Conservation (phyloP, 1,140 invertebrate species). For the Teleopsis dalmanni region DNA sequence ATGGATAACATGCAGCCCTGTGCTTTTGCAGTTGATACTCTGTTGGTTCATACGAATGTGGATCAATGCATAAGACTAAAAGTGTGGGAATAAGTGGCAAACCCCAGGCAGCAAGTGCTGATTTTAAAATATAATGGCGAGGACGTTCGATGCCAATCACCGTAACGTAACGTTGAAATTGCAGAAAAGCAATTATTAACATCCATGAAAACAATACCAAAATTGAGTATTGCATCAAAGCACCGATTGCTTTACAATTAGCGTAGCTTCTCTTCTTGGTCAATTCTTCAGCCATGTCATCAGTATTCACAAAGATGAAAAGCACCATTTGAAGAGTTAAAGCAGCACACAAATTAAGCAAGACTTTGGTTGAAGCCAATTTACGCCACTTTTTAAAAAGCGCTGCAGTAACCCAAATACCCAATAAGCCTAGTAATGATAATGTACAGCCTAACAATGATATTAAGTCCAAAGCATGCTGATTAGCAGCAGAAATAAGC, state of each 20-base stretch:
- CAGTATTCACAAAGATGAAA: slow-evolving; percentile 49
- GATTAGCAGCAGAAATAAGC: slow-evolving; percentile 40
- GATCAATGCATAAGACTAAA: slow-evolving; percentile 45
- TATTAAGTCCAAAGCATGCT: slow-evolving; percentile 50
- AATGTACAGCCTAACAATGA: slow-evolving; percentile 52
- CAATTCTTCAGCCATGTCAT: slow-evolving; percentile 22
- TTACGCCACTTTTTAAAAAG: slow-evolving; percentile 55
- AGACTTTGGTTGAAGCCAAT: slow-evolving; percentile 55
- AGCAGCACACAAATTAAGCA: slow-evolving; percentile 52
- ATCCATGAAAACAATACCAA: slow-evolving; percentile 59
- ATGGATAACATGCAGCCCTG: slow-evolving; percentile 51
- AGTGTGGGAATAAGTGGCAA: slow-evolving; percentile 49
- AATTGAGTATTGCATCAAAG: slow-evolving; percentile 54
- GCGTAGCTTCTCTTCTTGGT: slow-evolving; percentile 13
- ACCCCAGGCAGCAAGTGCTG: slow-evolving; percentile 49
- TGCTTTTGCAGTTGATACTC: slow-evolving; percentile 20
- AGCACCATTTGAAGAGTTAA: slow-evolving; percentile 53
- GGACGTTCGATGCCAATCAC: slow-evolving; percentile 50
- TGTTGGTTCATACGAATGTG: slow-evolving; percentile 46
- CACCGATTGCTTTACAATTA: slow-evolving; percentile 48
- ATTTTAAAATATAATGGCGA: slow-evolving; percentile 47
- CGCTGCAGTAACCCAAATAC: slow-evolving; percentile 52
- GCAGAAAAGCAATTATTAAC: slow-evolving; percentile 55
- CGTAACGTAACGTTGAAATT: slow-evolving; percentile 55
- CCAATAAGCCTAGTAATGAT: slow-evolving; percentile 50